Evolutionary conservation across 2,113 vertebrate genomes (phyloP), one percentile per base, ranked within the genome.

Genomic region (Dendropsophus ebraccatus): DNA sequence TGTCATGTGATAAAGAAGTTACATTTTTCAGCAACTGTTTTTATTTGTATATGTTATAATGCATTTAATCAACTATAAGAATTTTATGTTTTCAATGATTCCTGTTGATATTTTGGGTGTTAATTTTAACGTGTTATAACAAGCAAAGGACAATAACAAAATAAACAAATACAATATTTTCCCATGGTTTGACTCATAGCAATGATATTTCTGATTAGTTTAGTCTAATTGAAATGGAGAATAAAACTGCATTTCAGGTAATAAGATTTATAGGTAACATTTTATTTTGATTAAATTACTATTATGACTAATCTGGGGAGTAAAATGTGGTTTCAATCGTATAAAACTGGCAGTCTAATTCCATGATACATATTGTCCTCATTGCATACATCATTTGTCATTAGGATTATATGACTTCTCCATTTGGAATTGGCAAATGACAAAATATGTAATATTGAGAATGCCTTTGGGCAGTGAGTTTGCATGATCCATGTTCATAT

Each of bases 261-360:
- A 86, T 81, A 70, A 81, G 78, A 86, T 86, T 86, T 86, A 74
- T 58, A 74, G 85, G 52, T 81, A 86, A 50, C 78, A 79, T 81
- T 73, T 85, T 86, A 50, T 86, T 62, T 69, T 86, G 50, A 86
- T 81, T 81, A 86, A 32, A 81, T 86, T 81, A 81, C 78, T 35
- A 41, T 80, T 86, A n/a, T 86, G 78, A 86, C 52, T 74, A 86
- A 86, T 86, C 85, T 81, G 50, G 62, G 81, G 77, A 86, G 52
- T 81, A 74, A 81, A 81, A 86, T 81, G 73, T 74, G 52, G 81
- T 86, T 86, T 86, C 50, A 80, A 81, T 74, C 50, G 54, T 73
- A 86, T 74, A 86, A 81, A 75, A 86, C 81, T 62, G 74, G 65
- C 77, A 86, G 81, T 86, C 67, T 73, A 86, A 86, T 81, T 81